Conservation (phyloP, 1,140 invertebrate species). For the Theocolax elegans region DNA sequence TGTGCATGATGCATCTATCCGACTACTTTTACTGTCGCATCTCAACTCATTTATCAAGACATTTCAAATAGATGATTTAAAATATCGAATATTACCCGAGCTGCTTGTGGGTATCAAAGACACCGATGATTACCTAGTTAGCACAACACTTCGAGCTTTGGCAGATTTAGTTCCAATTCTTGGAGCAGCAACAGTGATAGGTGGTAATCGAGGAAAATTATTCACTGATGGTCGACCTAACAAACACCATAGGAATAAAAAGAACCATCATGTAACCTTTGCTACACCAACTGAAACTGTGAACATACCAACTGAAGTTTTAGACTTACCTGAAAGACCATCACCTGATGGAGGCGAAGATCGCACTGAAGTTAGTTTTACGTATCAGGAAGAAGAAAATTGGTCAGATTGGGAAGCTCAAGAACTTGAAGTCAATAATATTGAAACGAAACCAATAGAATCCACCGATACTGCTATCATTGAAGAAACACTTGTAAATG, state of each 20-base stretch:
- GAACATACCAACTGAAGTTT: background rate
- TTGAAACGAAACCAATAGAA: background rate
- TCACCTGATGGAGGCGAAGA: slow-evolving; percentile 86
- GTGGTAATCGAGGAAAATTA: slow-evolving; percentile 80
- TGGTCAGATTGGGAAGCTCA: slow-evolving; percentile 84
- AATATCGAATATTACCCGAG: slow-evolving; percentile 78
- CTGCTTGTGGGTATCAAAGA: slow-evolving; percentile 86
- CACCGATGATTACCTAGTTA: slow-evolving; percentile 81
- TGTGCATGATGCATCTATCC: slow-evolving; percentile 80
- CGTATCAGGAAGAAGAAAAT: slow-evolving; percentile 63
- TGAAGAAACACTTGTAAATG: background rate
- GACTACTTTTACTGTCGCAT: slow-evolving; percentile 76
- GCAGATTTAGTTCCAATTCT: slow-evolving; percentile 85
- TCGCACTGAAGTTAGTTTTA: slow-evolving; percentile 68
- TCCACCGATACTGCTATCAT: background rate
- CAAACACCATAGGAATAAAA: slow-evolving; percentile 49
- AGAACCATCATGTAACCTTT: slow-evolving; percentile 44
- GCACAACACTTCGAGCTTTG: slow-evolving; percentile 79
- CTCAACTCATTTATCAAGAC: slow-evolving; percentile 77
- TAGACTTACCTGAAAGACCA: slow-evolving; percentile 74
- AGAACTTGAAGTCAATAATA: slow-evolving; percentile 52
- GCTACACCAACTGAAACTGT: slow-evolving; percentile 5
- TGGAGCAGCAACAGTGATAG: slow-evolving; percentile 82
- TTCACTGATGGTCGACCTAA: slow-evolving; percentile 86
- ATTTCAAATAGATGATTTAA: slow-evolving; percentile 78